Evolutionary conservation across 1,140 invertebrate species (phyloP), one percentile per base, ranked within the genome.

Genomic region (Procambarus clarkii): DNA sequence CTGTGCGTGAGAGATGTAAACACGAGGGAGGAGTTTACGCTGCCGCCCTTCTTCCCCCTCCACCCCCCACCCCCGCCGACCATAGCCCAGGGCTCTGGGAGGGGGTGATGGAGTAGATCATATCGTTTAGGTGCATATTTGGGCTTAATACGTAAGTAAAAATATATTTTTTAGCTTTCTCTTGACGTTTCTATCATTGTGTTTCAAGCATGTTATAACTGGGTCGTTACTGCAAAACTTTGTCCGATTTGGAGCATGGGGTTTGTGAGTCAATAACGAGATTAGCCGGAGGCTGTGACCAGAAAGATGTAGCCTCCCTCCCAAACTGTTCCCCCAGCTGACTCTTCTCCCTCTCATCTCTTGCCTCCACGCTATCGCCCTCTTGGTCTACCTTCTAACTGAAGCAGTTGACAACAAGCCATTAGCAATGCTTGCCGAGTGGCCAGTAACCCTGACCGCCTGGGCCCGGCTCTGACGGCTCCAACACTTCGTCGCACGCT

Each of bases 391-490:
- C 18, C 69, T 64, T 15, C 60, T 21, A 18, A 18, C 60, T 64
- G n/a, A 71, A 71, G 3, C 69, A 71, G 69, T 71, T 71, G 69
- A 71, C 69, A 71, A 71, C 69, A 71, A 71, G 69, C n/a, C 69
- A 71, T 71, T 34, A 64, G 60, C 15, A 64, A 64, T 64, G 60
- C 60, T 64, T 11, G 60, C 11, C 18, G 60, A 64, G 60, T 64
- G 60, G 60, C 2, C 60, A 64, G 60, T 64, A 64, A 21, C 18
- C 60, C 60, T 15, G 60, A 13, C 60, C 2, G 60, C 15, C 60
- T 15, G 60, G 13, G 60, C 5, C 60, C 13, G 60, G 5, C 60
- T 21, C 60, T 15, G 18, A 64, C 60, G 5, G 13, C 60, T 9
- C 5, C 60, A 11, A 64, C 60, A 21, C 18, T n/a, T n/a, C n/a